Evolutionary conservation across 2,888 invertebrate species (phyloP).

Genomic region (Tyria jacobaeae): DNA sequence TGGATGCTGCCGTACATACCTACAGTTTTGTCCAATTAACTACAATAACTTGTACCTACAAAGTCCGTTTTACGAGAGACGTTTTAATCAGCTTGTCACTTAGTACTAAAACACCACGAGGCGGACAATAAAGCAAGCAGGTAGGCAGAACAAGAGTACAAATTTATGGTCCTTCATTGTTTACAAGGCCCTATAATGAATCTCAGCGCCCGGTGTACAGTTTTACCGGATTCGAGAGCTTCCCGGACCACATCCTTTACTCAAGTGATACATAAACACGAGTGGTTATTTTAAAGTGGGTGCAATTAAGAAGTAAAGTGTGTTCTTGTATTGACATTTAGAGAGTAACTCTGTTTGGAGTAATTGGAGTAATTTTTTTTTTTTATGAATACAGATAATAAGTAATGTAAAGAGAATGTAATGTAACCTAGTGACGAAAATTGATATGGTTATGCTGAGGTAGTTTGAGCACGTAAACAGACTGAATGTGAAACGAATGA

Average conservation of each 20-base stretch:
- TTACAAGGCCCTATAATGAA: constrained; percentile 57
- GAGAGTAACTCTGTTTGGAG: background rate
- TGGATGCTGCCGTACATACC: background rate
- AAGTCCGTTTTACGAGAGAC: background rate
- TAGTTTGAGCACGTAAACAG: too few relatives aligned
- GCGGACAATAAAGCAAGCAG: constrained; percentile 46
- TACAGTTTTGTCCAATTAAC: background rate
- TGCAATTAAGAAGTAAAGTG: constrained; percentile 19
- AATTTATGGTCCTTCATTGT: constrained; percentile 63
- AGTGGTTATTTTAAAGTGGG: constrained; percentile 15
- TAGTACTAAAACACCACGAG: constrained; percentile 34
- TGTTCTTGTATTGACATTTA: background rate
- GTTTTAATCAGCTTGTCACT: constrained; percentile 20
- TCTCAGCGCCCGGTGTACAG: constrained; percentile 55
- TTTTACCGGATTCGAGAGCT: constrained; percentile 50
- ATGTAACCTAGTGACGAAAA: too few relatives aligned
- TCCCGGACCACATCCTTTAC: constrained; percentile 54
- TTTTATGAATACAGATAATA: too few relatives aligned
- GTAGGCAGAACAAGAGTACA: constrained; percentile 57
- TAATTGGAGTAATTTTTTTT: background rate
- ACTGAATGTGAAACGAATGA: too few relatives aligned
- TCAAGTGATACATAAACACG: constrained; percentile 46
- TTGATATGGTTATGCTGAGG: too few relatives aligned
- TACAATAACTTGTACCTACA: background rate
- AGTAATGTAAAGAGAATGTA: too few relatives aligned